Base-by-base conservation (phyloP, 2,888 invertebrate genomes). In the Gandaritis pyraliata region DNA sequence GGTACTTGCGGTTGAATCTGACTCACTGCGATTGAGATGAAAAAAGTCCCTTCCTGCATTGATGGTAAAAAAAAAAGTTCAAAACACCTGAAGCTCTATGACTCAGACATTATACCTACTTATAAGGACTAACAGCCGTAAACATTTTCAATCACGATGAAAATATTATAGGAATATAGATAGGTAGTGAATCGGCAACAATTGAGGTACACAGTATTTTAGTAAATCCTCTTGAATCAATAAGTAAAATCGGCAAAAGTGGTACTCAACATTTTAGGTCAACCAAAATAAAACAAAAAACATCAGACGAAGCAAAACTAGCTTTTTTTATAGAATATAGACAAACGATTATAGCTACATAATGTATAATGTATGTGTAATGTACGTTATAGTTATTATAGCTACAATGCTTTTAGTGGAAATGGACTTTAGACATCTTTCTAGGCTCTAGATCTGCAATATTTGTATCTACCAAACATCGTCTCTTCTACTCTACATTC, bases 41-140 rank as follows among this genome's bases (percentile, higher is more conserved):
- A 67, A 67, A 69, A 67, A 65, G 53, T 57, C 46, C 49, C 52
- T 69, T 64, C 65, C 66, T 69, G 2, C 58, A 61, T 59, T 56
- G 36, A 58, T 64, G 48, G 53, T 65, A 56, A 62, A 64, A 63
- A 65, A 71, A 52, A 68, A 69, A 72, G 59, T 68, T 69, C 58
- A 46, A 63, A 69, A 70, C 70, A 70, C 70, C 67, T 72, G 69
- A 63, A 67, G 50, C 68, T 65, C 60, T 69, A 62, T 80, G 79
- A 75, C 63, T 80, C 78, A 80, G 68, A 33, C 33, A 33, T 33
- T 33, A 23, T 23, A 33, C 5, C 58, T n/a, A n/a, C 54, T 68
- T 70, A 69, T 70, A 68, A 67, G 61, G 54, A 58, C 41, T 45
- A 18, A 7, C 53, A n/a, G 43, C 46, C 46, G 33, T 53, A 69